A percentile compares a stretch with the other conserved stretches of the same genome.
phyloP scores from a whole-genome alignment of 1,140 invertebrate genomes.

The Drosophila leontia region DNA sequence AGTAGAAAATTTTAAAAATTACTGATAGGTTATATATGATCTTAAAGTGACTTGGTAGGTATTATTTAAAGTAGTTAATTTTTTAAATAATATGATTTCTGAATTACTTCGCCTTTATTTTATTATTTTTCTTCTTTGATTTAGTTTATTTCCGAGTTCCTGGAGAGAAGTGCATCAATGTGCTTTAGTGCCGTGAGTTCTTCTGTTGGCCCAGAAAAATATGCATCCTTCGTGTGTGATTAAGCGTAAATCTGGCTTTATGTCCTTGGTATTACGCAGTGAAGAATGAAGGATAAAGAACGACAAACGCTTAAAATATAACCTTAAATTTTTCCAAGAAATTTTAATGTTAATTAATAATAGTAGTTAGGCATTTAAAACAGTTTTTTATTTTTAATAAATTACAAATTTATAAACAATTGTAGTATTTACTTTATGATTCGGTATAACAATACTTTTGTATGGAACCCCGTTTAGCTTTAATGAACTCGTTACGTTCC shows the following conservation, averaged over 20 bases:
- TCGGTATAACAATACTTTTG: neutral
- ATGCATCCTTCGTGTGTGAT: conserved; percentile 73
- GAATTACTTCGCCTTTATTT: too few relatives aligned
- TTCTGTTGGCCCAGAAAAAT: conserved; percentile 8
- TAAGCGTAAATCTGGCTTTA: conserved; percentile 70
- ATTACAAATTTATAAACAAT: neutral
- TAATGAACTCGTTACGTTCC: conserved; percentile 11
- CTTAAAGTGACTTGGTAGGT: neutral
- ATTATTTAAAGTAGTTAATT: too few relatives aligned
- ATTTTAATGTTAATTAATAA: neutral
- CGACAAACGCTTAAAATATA: neutral
- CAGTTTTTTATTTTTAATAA: neutral
- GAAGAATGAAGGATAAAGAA: conserved; percentile 14
- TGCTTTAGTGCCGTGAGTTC: neutral
- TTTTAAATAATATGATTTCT: too few relatives aligned
- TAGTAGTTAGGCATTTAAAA: neutral
- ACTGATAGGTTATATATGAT: neutral
- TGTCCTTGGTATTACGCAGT: conserved; percentile 40
- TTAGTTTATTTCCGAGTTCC: neutral
- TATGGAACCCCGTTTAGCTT: neutral
- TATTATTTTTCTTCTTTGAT: too few relatives aligned
- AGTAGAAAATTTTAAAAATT: neutral
- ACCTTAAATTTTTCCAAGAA: neutral
- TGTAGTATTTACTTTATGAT: too few relatives aligned
- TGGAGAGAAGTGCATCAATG: neutral